A percentile compares a stretch with the other conserved stretches of the same genome.
Conservation (phyloP, 2,113 vertebrate genomes). For the Ameiurus melas region DNA sequence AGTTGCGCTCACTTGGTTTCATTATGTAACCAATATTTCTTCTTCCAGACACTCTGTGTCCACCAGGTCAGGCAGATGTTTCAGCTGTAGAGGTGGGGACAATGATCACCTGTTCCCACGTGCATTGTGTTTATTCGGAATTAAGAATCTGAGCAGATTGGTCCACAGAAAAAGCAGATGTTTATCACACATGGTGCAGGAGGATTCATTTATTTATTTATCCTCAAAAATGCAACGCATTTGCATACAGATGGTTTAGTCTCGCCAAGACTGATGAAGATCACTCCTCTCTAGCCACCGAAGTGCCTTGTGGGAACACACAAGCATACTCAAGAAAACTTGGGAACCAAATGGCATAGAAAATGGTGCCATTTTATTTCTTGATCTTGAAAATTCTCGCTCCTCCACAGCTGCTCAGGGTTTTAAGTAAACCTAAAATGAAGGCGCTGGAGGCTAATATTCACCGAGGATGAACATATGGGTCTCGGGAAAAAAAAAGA, state of each 20-base stretch:
- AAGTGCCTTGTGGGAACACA: slow-evolving; percentile 11
- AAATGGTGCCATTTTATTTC: slow-evolving; percentile 45
- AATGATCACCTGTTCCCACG: slow-evolving; percentile 57
- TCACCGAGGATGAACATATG: slow-evolving; percentile 48
- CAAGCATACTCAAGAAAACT: slow-evolving; percentile 23
- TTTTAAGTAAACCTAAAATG: slow-evolving; percentile 48
- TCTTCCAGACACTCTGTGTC: slow-evolving; percentile 62
- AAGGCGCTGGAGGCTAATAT: slow-evolving; percentile 41
- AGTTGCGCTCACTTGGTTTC: slow-evolving; percentile 52
- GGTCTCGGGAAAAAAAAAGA: not conserved
- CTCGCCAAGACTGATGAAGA: slow-evolving; percentile 17
- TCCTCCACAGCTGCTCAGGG: slow-evolving; percentile 41
- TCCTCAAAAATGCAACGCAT: slow-evolving; percentile 46
- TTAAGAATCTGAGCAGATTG: slow-evolving; percentile 66
- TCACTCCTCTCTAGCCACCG: slow-evolving; percentile 32
- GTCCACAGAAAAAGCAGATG: slow-evolving; percentile 61
- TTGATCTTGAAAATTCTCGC: slow-evolving; percentile 27
- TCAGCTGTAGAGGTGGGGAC: slow-evolving; percentile 54
- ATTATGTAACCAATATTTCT: slow-evolving; percentile 55
- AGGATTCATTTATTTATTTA: slow-evolving; percentile 58
- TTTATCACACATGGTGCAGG: slow-evolving; percentile 55
- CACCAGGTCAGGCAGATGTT: slow-evolving; percentile 54
- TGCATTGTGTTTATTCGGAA: slow-evolving; percentile 61
- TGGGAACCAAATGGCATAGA: slow-evolving; percentile 25
- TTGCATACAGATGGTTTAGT: slow-evolving; percentile 48